A percentile compares a stretch with the other conserved stretches of the same genome.
Conservation (phyloP, 2,888 invertebrate genomes). For the Ormyrus thymus region DNA sequence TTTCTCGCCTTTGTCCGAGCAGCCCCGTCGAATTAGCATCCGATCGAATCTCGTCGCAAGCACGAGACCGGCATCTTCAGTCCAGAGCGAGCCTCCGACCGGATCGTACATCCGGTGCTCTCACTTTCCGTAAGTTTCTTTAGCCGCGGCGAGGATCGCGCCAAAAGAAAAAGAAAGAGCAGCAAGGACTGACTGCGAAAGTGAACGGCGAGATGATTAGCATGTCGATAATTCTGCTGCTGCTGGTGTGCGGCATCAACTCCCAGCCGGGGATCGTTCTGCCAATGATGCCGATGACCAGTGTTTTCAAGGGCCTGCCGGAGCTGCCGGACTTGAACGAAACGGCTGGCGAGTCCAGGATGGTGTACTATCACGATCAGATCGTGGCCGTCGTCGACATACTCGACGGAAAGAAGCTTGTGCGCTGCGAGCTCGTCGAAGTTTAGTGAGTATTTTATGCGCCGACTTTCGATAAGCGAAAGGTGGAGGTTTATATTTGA, state of each 20-base stretch:
- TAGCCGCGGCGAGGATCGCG: not conserved
- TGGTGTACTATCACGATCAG: slow-evolving; percentile 86
- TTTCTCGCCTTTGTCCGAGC: no score
- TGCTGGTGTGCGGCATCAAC: slow-evolving; percentile 40
- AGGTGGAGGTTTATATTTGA: no score
- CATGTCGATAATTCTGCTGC: not conserved
- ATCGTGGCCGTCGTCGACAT: slow-evolving; percentile 89
- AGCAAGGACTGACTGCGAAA: no score
- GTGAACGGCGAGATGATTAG: not conserved
- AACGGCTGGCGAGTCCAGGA: slow-evolving; percentile 55
- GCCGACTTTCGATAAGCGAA: no score
- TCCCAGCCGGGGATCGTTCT: no score
- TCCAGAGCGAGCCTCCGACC: not conserved
- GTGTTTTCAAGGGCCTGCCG: slow-evolving; percentile 63
- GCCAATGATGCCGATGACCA: not conserved
- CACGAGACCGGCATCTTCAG: no score
- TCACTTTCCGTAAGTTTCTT: not conserved
- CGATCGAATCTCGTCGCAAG: no score
- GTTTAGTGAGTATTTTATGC: slow-evolving; percentile 83
- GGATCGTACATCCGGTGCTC: not conserved
- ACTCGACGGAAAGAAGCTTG: slow-evolving; percentile 82
- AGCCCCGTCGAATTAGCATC: no score
- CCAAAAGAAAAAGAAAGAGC: not conserved
- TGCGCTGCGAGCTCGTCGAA: slow-evolving; percentile 89
- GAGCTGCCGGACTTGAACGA: slow-evolving; percentile 27